Evolutionary conservation across 2,888 invertebrate species (phyloP).

Genomic region (Zele albiditarsus): DNA sequence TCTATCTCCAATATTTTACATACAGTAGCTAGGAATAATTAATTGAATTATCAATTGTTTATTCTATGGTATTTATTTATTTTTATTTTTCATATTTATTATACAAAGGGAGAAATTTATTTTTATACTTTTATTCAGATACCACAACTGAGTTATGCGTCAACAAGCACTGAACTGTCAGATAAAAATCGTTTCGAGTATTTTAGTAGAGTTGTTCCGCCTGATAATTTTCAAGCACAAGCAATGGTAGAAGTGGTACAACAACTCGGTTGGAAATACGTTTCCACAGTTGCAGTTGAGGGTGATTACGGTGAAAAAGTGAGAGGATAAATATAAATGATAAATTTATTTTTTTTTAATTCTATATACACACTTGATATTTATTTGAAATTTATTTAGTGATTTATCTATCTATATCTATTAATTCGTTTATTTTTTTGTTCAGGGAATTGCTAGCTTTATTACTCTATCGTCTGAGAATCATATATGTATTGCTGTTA

Average conservation of each 20-base stretch:
- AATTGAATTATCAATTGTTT: no score
- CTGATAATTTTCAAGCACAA: slow-evolving; percentile 82
- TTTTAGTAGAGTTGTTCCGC: slow-evolving; percentile 82
- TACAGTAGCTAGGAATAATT: no score
- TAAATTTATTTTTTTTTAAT: slow-evolving; percentile 1
- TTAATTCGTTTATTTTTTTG: not conserved
- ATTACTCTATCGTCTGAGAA: slow-evolving; percentile 73
- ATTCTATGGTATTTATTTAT: no score
- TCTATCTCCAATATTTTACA: no score
- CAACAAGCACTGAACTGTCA: slow-evolving; percentile 81
- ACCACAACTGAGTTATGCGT: slow-evolving; percentile 83
- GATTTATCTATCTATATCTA: not conserved
- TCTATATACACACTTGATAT: not conserved
- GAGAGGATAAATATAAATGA: slow-evolving; percentile 54
- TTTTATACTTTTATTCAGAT: slow-evolving; percentile 72
- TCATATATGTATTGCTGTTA: slow-evolving; percentile 75
- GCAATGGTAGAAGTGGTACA: slow-evolving; percentile 80
- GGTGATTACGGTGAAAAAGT: slow-evolving; percentile 85
- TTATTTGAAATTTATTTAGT: not conserved
- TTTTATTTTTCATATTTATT: no score
- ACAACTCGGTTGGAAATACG: slow-evolving; percentile 83
- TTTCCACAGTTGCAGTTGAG: slow-evolving; percentile 84
- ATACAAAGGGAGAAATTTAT: no score
- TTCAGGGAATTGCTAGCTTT: slow-evolving; percentile 77
- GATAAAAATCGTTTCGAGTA: slow-evolving; percentile 82